Conservation (phyloP, 1,140 invertebrate genomes). For the Drosophila ohnishii region DNA sequence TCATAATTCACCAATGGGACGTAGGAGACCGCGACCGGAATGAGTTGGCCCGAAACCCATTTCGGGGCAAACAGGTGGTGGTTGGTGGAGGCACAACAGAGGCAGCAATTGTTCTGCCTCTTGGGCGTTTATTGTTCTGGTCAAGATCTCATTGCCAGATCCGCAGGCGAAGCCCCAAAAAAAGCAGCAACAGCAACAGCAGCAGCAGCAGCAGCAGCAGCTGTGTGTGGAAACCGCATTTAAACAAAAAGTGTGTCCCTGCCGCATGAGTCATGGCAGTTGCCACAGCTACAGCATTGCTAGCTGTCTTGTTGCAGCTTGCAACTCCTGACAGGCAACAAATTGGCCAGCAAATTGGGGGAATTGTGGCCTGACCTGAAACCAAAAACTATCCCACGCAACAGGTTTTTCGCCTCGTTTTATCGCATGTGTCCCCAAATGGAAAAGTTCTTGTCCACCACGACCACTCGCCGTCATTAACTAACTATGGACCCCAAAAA, state of each 20-base stretch:
- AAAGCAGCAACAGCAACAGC: slow-evolving; percentile 5
- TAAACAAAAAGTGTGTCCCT: slow-evolving; percentile 27
- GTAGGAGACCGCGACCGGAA: slow-evolving; percentile 8
- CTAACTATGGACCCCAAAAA: slow-evolving; percentile 27
- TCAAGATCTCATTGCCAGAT: slow-evolving; percentile 28
- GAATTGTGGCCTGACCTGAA: slow-evolving; percentile 20
- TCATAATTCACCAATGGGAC: slow-evolving; percentile 20
- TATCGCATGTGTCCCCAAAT: slow-evolving; percentile 28
- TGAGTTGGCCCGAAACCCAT: slow-evolving; percentile 7
- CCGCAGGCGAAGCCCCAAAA: slow-evolving; percentile 25
- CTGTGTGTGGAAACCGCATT: slow-evolving; percentile 16
- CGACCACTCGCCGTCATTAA: slow-evolving; percentile 16
- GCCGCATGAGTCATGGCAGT: slow-evolving; percentile 33
- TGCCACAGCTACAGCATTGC: slow-evolving; percentile 1
- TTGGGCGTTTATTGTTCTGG: slow-evolving; percentile 52
- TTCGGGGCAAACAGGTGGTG: slow-evolving; percentile 23
- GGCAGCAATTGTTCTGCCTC: slow-evolving; percentile 25
- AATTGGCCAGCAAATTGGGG: slow-evolving; percentile 54
- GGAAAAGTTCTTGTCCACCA: slow-evolving; percentile 45
- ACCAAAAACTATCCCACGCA: slow-evolving; percentile 68
- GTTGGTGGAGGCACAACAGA: slow-evolving; percentile 29
- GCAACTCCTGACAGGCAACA: slow-evolving; percentile 45
- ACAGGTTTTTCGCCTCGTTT: slow-evolving; percentile 59
- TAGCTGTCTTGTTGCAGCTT: slow-evolving; percentile 17
- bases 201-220: neutral